phyloP scores from a whole-genome alignment of 2,797 vertebrate genomes.

The Sarcoramphus papa region DNA sequence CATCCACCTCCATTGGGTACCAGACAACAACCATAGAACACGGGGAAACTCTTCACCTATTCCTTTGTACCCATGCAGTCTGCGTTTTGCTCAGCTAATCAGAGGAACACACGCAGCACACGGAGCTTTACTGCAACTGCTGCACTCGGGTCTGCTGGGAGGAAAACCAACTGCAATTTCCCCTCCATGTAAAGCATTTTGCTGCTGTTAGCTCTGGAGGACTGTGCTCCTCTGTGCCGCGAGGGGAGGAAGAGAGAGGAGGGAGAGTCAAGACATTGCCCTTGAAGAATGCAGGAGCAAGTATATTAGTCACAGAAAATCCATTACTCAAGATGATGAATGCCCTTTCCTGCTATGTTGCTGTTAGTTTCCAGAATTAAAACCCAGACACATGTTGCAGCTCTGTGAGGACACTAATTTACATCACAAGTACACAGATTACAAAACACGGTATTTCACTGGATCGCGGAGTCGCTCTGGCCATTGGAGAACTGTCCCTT shows the following conservation, averaged over 20 bases:
- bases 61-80: neutral
- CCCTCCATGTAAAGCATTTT: neutral
- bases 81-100: neutral
- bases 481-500: neutral
- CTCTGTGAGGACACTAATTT: conserved; percentile 37
- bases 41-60: neutral
- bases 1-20: neutral
- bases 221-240: fast-evolving
- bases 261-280: neutral
- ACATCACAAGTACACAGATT: conserved; percentile 22
- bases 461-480: neutral
- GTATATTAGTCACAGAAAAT: neutral
- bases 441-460: neutral
- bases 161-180: neutral
- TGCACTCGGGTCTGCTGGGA: neutral
- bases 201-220: neutral
- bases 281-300: neutral
- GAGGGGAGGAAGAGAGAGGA: neutral
- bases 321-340: conserved; percentile 6
- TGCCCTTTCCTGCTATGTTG: neutral
- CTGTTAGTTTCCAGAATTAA: neutral
- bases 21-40: neutral
- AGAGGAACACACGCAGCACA: neutral
- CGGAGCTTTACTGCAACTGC: neutral
- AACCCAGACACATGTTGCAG: neutral